phyloP scores from a whole-genome alignment of 2,113 vertebrate species.

The Poeciliopsis retropinna region DNA sequence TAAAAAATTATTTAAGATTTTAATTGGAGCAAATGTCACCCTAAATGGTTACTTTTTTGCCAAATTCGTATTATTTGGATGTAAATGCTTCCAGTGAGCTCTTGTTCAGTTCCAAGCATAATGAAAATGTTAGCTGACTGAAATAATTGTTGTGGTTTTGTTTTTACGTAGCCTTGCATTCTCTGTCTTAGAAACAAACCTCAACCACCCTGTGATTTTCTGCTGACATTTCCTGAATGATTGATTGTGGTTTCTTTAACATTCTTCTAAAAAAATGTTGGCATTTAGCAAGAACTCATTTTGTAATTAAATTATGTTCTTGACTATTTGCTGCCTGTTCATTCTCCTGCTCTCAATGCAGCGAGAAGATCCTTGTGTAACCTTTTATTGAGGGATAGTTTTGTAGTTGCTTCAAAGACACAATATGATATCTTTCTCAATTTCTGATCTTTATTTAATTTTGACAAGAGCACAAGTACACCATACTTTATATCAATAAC shows the following conservation, averaged over 20 bases:
- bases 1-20: conserved; percentile 20
- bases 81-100: not conserved
- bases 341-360: conserved; percentile 26
- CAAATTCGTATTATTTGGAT: conserved; percentile 7
- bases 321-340: conserved; percentile 18
- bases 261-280: conserved; percentile 20
- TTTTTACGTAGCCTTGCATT: conserved; percentile 41
- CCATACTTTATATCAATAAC: no score
- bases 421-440: not conserved
- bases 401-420: conserved; percentile 2
- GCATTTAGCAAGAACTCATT: conserved; percentile 10
- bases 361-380: conserved; percentile 10
- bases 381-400: not conserved
- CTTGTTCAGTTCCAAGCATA: not conserved
- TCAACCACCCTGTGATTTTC: conserved; percentile 16
- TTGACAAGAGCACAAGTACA: no score
- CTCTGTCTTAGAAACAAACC: conserved; percentile 19
- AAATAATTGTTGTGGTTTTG: conserved; percentile 4
- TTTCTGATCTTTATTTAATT: no score
- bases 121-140: not conserved
- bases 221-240: conserved; percentile 4
- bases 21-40: conserved; percentile 26
- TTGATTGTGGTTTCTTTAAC: conserved; percentile 30
- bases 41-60: not conserved
- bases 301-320: conserved; percentile 1